These are phyloP conservation scores for Semnornis frantzii DNA, from an alignment of 2,113 vertebrate species.

Conservation along the genomic window DNA sequence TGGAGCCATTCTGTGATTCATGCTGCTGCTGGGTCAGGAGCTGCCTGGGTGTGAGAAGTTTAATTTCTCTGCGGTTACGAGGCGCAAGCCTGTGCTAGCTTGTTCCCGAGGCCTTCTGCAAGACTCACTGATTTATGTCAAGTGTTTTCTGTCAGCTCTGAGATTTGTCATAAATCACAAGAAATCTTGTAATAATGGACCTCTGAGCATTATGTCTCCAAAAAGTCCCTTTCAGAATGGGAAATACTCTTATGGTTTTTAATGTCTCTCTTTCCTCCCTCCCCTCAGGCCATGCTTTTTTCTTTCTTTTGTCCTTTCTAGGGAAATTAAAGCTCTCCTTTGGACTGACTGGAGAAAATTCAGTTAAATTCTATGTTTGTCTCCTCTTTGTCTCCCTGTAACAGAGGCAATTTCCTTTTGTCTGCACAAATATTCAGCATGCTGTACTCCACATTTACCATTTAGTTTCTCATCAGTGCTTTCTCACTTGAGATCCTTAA, in stretches of 20 bases:
- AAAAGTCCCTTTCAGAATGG: conserved; percentile 56
- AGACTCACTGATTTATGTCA: conserved; percentile 64
- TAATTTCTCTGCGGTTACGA: conserved; percentile 37
- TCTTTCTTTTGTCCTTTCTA: conserved; percentile 36
- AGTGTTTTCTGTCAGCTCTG: conserved; percentile 53
- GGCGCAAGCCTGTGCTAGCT: conserved; percentile 55
- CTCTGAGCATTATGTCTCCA: conserved; percentile 45
- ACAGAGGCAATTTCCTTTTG: conserved; percentile 15
- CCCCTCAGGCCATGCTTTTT: conserved; percentile 59
- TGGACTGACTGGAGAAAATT: conserved; percentile 33
- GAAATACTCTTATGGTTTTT: conserved; percentile 46
- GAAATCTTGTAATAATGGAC: conserved; percentile 50
- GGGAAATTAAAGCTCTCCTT: conserved; percentile 49
- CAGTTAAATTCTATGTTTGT: not conserved
- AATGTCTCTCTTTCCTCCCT: conserved; percentile 55
- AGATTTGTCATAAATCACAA: conserved; percentile 64
- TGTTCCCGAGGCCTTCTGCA: conserved; percentile 46
- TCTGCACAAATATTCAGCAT: not conserved
- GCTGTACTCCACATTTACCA: not conserved
- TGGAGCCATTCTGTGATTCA: not conserved
- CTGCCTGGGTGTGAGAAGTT: conserved; percentile 24
- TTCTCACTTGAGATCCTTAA: not conserved
- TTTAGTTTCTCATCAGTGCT: not conserved
- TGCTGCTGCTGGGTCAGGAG: not conserved
- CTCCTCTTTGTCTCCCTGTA: not conserved